Percentiles rank a stretch among this genome's conserved stretches.
phyloP scores from a whole-genome alignment of 2,113 vertebrate genomes.

The Eudyptes chrysolophus region DNA sequence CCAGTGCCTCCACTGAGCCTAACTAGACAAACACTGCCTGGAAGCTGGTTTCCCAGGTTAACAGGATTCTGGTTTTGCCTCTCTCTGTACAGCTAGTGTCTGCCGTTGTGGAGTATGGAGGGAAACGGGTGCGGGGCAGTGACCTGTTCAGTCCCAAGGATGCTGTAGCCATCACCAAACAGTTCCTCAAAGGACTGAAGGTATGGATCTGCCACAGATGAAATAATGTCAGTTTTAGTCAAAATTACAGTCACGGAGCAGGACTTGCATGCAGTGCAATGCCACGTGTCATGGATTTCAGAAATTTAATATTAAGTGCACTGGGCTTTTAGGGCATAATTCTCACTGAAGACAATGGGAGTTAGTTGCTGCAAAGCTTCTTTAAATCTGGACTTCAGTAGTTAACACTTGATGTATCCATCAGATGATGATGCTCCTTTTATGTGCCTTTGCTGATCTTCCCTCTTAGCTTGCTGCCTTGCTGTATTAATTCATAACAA shows the following conservation, averaged over 20 bases:
- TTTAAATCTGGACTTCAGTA: background rate
- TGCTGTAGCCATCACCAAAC: conserved; percentile 94
- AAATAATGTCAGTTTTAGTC: background rate
- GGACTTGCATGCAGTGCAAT: background rate
- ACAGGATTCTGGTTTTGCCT: background rate
- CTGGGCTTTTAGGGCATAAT: background rate
- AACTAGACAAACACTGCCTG: too few species aligned
- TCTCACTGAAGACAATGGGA: fast-evolving
- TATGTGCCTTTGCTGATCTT: background rate
- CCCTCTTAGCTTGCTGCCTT: background rate
- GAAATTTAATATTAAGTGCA: background rate
- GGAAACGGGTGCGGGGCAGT: conserved; percentile 89
- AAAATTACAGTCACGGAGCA: background rate
- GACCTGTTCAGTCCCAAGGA: conserved; percentile 93
- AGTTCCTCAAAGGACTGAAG: conserved; percentile 97
- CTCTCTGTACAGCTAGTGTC: conserved; percentile 82
- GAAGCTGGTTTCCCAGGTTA: background rate
- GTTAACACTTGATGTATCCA: fast-evolving
- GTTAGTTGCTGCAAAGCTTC: background rate
- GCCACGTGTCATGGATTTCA: background rate
- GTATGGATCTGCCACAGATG: conserved; percentile 37
- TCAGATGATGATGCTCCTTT: background rate
- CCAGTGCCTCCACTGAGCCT: background rate
- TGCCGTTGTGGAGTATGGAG: conserved; percentile 89
- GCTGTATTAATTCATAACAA: background rate